Base-by-base conservation (phyloP, 2,888 invertebrate species). In the Peribatodes rhomboidaria region DNA sequence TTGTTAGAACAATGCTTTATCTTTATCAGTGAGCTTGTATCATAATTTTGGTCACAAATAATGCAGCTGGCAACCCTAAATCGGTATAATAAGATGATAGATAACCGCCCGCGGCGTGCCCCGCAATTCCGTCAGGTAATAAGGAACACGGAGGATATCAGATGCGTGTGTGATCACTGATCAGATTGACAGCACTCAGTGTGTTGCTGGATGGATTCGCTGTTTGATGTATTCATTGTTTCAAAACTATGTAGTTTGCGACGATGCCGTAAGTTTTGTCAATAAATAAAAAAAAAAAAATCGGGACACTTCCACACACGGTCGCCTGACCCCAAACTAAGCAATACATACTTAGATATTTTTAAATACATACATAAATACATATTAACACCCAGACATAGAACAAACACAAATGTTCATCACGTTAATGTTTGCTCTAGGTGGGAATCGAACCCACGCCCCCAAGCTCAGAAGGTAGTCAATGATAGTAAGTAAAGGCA, bases 81-180 rank as follows among this genome's bases (percentile, higher is more conserved):
- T 39, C 60, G n/a, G 46, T 60, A 46, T 31, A 57, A 49, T 49
- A 33, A 56, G 55, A 60, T 60, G 60, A 47, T 41, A 65, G 65
- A 56, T 65, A 53, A 65, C 65, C 65, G 60, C 65, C 60, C 41
- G 65, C 46, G 52, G 60, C 39, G 65, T 31, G 60, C 20, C 60
- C 65, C 39, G 65, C 65, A 39, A 65, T 65, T 60, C 65, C 35
- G 55, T 46, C 60, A 46, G 60, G 39, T 55, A 56, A 50, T 60
- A 41, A 56, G 44, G 65, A 60, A 47, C 60, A 18, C 11, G 44
- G 22, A 52, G 57, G 33, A 57, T 46, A 44, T 47, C 59, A 41
- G 52, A 56, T 65, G 58, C 59, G 59, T 64, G 35, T 49, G 55
- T 49, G n/a, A n/a, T n/a, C n/a, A n/a, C n/a, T n/a, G 56, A 65